Evolutionary conservation across 2,888 invertebrate species (phyloP).

Genomic region (Harpalus rubripes): DNA sequence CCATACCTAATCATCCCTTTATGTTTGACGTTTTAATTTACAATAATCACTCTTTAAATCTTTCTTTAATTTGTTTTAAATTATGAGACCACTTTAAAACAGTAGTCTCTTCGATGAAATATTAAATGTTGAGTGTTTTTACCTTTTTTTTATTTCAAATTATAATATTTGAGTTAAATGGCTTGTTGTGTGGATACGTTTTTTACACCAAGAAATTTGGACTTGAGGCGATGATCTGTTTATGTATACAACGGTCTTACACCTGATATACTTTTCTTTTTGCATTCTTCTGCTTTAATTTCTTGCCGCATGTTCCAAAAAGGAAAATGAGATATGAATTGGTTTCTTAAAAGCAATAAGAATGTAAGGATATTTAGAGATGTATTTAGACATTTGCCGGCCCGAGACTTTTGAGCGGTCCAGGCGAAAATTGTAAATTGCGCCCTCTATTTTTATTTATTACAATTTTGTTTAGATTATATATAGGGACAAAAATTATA

Average conservation of each 20-base stretch:
- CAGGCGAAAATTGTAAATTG: too few species aligned
- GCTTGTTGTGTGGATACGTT: neutral
- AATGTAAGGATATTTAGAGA: neutral
- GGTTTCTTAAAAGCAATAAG: neutral
- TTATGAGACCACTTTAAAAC: neutral
- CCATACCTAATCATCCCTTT: neutral
- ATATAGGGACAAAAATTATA: too few species aligned
- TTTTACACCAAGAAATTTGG: constrained; percentile 6
- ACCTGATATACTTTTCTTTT: constrained; percentile 13
- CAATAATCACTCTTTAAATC: neutral
- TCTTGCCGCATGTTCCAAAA: neutral
- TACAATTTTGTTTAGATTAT: too few species aligned
- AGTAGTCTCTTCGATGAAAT: neutral
- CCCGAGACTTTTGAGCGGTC: too few species aligned
- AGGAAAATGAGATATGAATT: neutral
- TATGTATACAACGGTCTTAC: constrained; percentile 38
- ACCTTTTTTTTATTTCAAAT: neutral
- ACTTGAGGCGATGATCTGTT: constrained; percentile 12
- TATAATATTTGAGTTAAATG: constrained; percentile 16
- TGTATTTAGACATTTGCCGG: too few species aligned
- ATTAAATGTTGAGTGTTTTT: neutral
- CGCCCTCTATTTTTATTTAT: too few species aligned
- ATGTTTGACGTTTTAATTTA: neutral
- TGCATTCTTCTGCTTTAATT: constrained; percentile 5
- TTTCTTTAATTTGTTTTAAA: constrained; percentile 7